Evolutionary conservation across 2,797 vertebrate genomes (phyloP), one percentile per base, ranked within the genome.

Genomic region (Alauda arvensis): DNA sequence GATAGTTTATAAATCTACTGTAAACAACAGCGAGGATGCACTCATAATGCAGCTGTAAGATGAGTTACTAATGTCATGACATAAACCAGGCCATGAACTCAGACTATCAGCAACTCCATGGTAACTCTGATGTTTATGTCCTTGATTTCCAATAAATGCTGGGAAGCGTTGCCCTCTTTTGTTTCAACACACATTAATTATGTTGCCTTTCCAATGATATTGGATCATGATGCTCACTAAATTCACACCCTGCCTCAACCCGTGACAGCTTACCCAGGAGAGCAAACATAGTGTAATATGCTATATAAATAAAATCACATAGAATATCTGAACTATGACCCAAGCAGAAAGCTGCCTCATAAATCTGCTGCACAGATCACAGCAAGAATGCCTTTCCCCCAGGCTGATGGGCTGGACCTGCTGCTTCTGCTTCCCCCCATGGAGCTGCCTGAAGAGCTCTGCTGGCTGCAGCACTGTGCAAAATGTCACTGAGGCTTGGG

Each of bases 1-100:
- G 90, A 65, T 59, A 78, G 69, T 90, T 92, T 85, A 83, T 87
- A 90, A 92, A 93, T 93, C 43, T 74, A 84, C 52, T 75, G 63
- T 83, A 94, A 93, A 87, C 77, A 94, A 83, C 31, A 75, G 66
- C 1, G 0, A 91, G 68, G 61, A 82, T 68, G 11, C 59, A 84
- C 66, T 90, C 71, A 77, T 59, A 88, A 88, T 45, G 63, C 61
- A 90, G 59, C 68, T 66, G 4, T 16, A 87, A 82, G 75, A 92
- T 93, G 67, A 63, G 82, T 85, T 88, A 90, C n/a, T 87, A 81
- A 86, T 77, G 55, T 20, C 59, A 83, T 55, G 67, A 76, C 87
- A 91, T 80, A 90, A 85, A 80, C 56, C 37, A 90, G 69, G 62
- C 24, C 77, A 88, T 53, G 77, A 93, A 88, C 85, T 76, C 67